Conservation (phyloP, 2,797 vertebrate genomes). For the Picus viridis region DNA sequence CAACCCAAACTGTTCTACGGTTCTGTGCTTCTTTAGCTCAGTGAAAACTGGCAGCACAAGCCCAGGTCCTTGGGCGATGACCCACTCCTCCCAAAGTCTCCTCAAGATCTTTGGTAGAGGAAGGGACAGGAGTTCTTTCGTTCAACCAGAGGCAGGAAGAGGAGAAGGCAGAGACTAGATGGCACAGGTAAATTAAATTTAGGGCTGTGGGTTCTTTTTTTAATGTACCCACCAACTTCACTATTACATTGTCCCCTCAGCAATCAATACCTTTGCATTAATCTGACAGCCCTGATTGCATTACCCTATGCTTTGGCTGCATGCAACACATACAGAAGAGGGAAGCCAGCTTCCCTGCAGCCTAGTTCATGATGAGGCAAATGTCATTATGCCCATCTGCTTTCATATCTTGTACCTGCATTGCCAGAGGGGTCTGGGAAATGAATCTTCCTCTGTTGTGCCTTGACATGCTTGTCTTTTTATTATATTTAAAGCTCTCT, state of each 20-base stretch:
- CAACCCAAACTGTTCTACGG: not conserved
- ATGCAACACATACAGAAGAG: constrained; percentile 68
- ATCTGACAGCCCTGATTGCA: constrained; percentile 79
- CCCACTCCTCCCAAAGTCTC: not conserved
- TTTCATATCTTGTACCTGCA: constrained; percentile 76
- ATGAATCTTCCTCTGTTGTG: constrained; percentile 62
- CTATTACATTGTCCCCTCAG: constrained; percentile 54
- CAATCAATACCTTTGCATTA: constrained; percentile 77
- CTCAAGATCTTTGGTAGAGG: not conserved
- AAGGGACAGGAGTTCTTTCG: constrained; percentile 14
- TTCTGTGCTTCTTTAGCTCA: not conserved
- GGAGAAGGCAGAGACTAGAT: constrained; percentile 40
- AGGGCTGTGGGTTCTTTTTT: constrained; percentile 9
- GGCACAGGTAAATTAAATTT: constrained; percentile 70
- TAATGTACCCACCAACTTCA: constrained; percentile 61
- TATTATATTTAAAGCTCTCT: constrained; percentile 59
- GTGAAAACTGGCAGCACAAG: not conserved
- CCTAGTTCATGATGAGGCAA: constrained; percentile 75
- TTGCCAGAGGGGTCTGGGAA: constrained; percentile 74
- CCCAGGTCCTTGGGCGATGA: not conserved
- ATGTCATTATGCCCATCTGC: constrained; percentile 78
- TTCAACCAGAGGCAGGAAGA: constrained; percentile 39
- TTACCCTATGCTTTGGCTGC: constrained; percentile 72
- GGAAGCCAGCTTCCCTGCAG: constrained; percentile 68
- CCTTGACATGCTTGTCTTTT: constrained; percentile 63